Evolutionary conservation across 2,113 vertebrate genomes (phyloP).

Genomic region (Acanthisitta chloris): DNA sequence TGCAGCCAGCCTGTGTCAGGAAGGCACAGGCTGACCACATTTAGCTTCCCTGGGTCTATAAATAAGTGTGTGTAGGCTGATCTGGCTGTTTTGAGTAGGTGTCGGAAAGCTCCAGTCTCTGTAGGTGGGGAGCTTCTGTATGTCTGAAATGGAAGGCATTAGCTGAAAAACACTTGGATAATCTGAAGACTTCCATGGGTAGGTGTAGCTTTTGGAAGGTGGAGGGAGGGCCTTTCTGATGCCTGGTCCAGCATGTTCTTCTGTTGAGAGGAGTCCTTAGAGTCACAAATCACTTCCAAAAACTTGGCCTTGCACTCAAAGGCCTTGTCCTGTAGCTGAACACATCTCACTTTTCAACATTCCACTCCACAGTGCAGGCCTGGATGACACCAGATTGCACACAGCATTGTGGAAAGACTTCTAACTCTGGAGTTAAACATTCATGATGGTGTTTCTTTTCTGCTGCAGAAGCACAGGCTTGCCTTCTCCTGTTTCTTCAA

Average conservation of each 20-base stretch:
- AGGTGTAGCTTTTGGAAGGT: not conserved
- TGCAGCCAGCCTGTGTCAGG: not conserved
- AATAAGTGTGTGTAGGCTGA: not conserved
- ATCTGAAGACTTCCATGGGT: not conserved
- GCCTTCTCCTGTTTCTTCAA: slow-evolving; percentile 77
- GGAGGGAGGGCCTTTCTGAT: not conserved
- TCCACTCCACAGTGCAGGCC: not conserved
- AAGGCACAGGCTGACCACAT: not conserved
- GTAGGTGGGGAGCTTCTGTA: not conserved
- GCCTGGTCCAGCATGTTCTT: not conserved
- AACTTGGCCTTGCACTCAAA: not conserved
- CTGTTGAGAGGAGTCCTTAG: not conserved
- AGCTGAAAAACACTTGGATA: not conserved
- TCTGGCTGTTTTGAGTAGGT: not conserved
- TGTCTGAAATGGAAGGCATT: not conserved
- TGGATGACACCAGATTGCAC: not conserved
- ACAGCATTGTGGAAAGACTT: not conserved
- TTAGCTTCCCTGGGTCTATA: not conserved
- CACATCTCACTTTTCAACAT: not conserved
- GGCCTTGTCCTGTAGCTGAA: not conserved
- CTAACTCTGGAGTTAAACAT: not conserved
- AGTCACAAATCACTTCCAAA: not conserved
- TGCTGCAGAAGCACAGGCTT: slow-evolving; percentile 76
- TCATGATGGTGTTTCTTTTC: not conserved
- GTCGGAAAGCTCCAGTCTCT: not conserved